Evolutionary conservation across 1,140 invertebrate genomes (phyloP).

Genomic region (Neodiprion virginianus): DNA sequence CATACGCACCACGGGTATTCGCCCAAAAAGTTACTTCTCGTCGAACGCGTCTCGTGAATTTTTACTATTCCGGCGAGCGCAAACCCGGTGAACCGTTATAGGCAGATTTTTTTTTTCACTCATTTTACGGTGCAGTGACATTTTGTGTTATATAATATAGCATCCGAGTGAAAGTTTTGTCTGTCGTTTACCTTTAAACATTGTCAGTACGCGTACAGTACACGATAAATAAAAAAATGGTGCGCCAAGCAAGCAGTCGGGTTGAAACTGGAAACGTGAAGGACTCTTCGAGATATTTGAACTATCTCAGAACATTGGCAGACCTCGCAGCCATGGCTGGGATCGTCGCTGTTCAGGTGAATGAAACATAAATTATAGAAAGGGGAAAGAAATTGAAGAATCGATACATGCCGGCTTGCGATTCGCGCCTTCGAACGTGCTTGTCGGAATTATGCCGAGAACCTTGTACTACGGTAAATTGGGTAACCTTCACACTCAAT

Average conservation of each 20-base stretch:
- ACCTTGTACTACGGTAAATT: background rate
- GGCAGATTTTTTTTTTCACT: background rate
- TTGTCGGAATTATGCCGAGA: slow-evolving; percentile 18
- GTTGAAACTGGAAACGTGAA: slow-evolving; percentile 42
- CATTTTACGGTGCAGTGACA: background rate
- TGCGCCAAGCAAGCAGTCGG: slow-evolving; percentile 38
- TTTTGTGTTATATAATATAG: background rate
- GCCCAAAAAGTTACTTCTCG: background rate
- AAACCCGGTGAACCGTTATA: slow-evolving; percentile 9
- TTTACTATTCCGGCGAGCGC: background rate
- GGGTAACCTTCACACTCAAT: background rate
- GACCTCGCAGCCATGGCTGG: slow-evolving; percentile 50
- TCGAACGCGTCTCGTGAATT: background rate
- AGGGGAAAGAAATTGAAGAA: background rate
- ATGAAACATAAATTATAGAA: background rate
- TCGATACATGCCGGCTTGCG: no score
- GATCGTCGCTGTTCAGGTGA: slow-evolving; percentile 52
- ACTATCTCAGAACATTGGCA: slow-evolving; percentile 45
- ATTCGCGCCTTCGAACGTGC: background rate
- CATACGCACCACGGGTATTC: background rate
- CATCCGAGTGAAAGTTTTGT: background rate
- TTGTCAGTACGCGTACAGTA: background rate
- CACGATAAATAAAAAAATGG: slow-evolving; percentile 34
- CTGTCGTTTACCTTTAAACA: background rate
- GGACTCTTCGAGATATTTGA: slow-evolving; percentile 40